Conservation (phyloP, 23 tunicate species). For the Clavelina lepadiformis region DNA sequence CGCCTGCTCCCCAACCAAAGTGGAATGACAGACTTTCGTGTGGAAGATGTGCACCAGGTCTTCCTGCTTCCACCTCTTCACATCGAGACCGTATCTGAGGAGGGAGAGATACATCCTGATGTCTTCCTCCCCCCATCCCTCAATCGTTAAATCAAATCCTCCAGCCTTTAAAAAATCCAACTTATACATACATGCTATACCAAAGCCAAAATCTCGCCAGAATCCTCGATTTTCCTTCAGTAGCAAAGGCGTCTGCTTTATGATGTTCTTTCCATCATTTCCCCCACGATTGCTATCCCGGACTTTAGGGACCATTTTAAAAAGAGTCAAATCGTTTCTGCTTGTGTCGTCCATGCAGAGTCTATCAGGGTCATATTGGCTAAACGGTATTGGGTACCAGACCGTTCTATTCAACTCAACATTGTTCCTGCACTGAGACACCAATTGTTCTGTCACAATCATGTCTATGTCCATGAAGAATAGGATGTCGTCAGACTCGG, state of each 20-base stretch:
- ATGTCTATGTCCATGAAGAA: slow-evolving; percentile 96
- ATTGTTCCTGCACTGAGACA: slow-evolving; percentile 57
- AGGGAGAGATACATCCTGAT: slow-evolving; percentile 46
- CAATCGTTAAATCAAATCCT: slow-evolving; percentile 81
- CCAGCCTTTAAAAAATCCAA: slow-evolving; percentile 66
- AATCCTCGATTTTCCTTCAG: slow-evolving; percentile 74
- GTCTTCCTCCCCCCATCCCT: slow-evolving; percentile 98
- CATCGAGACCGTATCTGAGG: slow-evolving; percentile 56
- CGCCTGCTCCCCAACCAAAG: slow-evolving; percentile 59
- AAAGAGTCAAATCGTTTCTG: background rate
- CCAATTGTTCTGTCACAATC: slow-evolving; percentile 76
- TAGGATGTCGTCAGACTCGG: slow-evolving; percentile 53
- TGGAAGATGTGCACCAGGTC: slow-evolving; percentile 79
- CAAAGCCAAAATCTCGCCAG: slow-evolving; percentile 91
- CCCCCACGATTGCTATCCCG: slow-evolving; percentile 9
- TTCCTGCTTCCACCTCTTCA: slow-evolving; percentile 54
- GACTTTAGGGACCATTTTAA: slow-evolving; percentile 11
- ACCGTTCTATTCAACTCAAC: slow-evolving; percentile 27
- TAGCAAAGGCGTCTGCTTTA: slow-evolving; percentile 39
- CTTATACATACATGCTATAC: slow-evolving; percentile 87
- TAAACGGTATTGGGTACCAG: slow-evolving; percentile 89
- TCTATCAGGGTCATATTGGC: slow-evolving; percentile 85
- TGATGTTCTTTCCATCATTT: slow-evolving; percentile 18
- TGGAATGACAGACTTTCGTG: slow-evolving; percentile 51
- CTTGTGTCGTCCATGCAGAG: slow-evolving; percentile 41